phyloP scores from a whole-genome alignment of 2,888 invertebrate species.

The Pollenia griseotomentosa region DNA sequence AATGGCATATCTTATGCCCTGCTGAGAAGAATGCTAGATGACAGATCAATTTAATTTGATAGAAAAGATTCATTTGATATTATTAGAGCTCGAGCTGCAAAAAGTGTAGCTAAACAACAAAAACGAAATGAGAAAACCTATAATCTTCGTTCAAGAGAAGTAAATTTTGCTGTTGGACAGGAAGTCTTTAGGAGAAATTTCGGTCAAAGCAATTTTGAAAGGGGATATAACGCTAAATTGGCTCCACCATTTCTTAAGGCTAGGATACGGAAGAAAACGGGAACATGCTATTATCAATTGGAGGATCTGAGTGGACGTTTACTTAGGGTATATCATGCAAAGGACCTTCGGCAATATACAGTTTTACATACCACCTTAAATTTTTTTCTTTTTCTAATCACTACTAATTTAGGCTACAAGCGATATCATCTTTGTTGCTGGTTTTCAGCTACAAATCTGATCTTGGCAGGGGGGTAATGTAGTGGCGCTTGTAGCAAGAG shows the following conservation, averaged over 20 bases:
- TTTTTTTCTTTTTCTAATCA: too few species aligned
- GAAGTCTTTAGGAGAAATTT: not conserved
- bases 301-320: not conserved
- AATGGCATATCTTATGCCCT: slow-evolving; percentile 21
- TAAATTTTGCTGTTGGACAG: not conserved
- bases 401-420: not conserved
- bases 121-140: not conserved
- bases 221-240: not conserved
- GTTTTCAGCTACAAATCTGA: not conserved
- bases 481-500: slow-evolving; percentile 5
- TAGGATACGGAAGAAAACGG: not conserved
- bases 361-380: too few species aligned
- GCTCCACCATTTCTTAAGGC: not conserved
- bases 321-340: not conserved
- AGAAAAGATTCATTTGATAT: not conserved
- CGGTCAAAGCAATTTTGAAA: not conserved
- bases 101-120: not conserved
- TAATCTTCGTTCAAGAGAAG: not conserved
- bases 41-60: not conserved
- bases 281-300: slow-evolving; percentile 8
- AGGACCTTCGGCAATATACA: slow-evolving; percentile 1
- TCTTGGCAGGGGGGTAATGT: slow-evolving; percentile 22
- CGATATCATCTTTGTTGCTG: slow-evolving; percentile 5
- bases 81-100: not conserved
- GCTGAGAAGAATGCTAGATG: slow-evolving; percentile 16